Conservation (phyloP, 2,113 vertebrate species). For the Ophiodon elongatus region DNA sequence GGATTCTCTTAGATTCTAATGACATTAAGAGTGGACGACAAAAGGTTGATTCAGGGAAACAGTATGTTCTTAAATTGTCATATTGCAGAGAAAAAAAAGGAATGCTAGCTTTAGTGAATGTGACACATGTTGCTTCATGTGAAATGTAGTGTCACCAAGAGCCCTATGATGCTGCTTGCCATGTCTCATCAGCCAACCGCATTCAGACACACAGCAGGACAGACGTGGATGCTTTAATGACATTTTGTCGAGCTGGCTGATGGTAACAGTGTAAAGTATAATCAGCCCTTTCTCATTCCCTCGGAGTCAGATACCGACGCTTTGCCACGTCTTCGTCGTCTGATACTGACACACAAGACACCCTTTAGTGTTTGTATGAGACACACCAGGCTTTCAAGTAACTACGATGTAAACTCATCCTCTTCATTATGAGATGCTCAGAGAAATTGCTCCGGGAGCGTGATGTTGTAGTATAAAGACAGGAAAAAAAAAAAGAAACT, state of each 20-base stretch:
- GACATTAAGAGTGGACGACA: neutral
- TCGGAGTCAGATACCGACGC: neutral
- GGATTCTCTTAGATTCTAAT: neutral
- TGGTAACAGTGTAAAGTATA: neutral
- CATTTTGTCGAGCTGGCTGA: slow-evolving; percentile 53
- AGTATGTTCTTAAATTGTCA: slow-evolving; percentile 34
- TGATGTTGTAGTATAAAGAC: neutral
- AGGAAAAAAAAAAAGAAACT: neutral
- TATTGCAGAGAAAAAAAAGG: slow-evolving; percentile 43
- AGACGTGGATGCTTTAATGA: slow-evolving; percentile 41
- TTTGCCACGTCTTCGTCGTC: neutral
- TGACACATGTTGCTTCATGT: slow-evolving; percentile 61
- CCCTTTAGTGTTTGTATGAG: neutral
- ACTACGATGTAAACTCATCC: neutral
- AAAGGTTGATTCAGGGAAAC: slow-evolving; percentile 38
- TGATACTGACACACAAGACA: neutral
- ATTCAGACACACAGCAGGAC: slow-evolving; percentile 35
- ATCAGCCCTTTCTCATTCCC: neutral
- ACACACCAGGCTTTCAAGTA: neutral
- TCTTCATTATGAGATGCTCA: neutral
- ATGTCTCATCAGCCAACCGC: slow-evolving; percentile 41
- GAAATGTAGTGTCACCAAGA: slow-evolving; percentile 43
- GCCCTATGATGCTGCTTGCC: slow-evolving; percentile 4
- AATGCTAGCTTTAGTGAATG: slow-evolving; percentile 45
- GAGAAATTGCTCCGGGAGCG: neutral